Conservation (phyloP, 2,888 invertebrate species). For the Ectemnius continuus region DNA sequence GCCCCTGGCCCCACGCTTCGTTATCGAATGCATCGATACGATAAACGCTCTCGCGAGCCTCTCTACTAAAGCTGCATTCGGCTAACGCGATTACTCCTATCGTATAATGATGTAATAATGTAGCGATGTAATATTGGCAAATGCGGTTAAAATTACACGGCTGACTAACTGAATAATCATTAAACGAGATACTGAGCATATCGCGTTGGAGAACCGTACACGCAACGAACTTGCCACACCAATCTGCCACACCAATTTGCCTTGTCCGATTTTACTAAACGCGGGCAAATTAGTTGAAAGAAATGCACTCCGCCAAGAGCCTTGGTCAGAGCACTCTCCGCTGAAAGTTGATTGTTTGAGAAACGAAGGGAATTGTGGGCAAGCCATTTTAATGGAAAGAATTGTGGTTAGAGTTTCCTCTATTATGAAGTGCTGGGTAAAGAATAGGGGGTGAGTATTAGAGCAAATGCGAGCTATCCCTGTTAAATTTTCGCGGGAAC, state of each 20-base stretch:
- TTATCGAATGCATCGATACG: slow-evolving; percentile 59
- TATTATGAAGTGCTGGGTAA: too few species aligned
- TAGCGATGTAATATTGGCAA: slow-evolving; percentile 53
- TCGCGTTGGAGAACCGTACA: not conserved
- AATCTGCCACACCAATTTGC: too few species aligned
- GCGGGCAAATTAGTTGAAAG: too few species aligned
- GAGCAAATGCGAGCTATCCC: slow-evolving; percentile 17
- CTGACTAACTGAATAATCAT: slow-evolving; percentile 42
- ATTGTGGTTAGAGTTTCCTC: too few species aligned
- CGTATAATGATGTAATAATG: slow-evolving; percentile 59
- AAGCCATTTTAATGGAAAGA: too few species aligned
- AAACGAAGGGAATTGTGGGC: too few species aligned
- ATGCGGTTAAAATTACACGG: slow-evolving; percentile 55
- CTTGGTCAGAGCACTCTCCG: too few species aligned
- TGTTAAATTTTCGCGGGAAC: slow-evolving; percentile 11
- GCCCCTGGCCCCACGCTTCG: slow-evolving; percentile 40
- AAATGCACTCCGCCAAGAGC: too few species aligned
- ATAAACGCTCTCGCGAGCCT: slow-evolving; percentile 50
- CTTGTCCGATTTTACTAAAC: too few species aligned
- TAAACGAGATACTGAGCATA: slow-evolving; percentile 23
- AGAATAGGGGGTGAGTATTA: slow-evolving; percentile 11
- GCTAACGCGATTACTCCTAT: slow-evolving; percentile 57
- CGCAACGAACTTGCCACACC: too few species aligned
- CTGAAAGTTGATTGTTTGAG: too few species aligned
- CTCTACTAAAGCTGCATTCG: slow-evolving; percentile 57